These are phyloP conservation scores for Mionectes macconnelli DNA, from an alignment of 2,113 vertebrate genomes.

Conservation along the genomic window DNA sequence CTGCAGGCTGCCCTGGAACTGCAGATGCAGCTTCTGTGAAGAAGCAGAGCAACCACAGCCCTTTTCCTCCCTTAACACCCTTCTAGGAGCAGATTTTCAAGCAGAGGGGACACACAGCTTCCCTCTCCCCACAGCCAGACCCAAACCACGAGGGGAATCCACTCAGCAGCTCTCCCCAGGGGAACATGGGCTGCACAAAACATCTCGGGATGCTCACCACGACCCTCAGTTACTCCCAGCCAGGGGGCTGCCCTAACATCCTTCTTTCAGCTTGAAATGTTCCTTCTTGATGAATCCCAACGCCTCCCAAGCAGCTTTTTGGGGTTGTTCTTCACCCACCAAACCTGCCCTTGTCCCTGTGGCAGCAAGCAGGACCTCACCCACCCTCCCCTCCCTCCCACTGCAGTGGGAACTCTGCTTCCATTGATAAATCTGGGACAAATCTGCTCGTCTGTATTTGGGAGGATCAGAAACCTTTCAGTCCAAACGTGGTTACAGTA, in stretches of 20 bases:
- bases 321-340: not conserved
- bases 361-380: not conserved
- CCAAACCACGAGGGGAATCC: accelerated
- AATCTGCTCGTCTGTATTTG: not conserved
- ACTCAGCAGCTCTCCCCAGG: not conserved
- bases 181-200: not conserved
- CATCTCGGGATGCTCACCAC: not conserved
- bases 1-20: not conserved
- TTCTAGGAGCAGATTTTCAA: not conserved
- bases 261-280: not conserved
- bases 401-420: not conserved
- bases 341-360: accelerated
- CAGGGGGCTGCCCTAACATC: not conserved
- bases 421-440: constrained; percentile 49
- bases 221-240: not conserved
- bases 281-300: not conserved
- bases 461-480: not conserved
- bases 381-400: too few species aligned
- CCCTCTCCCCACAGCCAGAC: not conserved
- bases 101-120: not conserved
- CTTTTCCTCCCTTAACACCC: not conserved
- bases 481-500: accelerated
- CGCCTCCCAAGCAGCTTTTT: not conserved
- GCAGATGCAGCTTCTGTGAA: not conserved
- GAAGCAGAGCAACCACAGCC: not conserved